Conservation (phyloP, 2,888 invertebrate species). For the Sarcophaga subvicina region DNA sequence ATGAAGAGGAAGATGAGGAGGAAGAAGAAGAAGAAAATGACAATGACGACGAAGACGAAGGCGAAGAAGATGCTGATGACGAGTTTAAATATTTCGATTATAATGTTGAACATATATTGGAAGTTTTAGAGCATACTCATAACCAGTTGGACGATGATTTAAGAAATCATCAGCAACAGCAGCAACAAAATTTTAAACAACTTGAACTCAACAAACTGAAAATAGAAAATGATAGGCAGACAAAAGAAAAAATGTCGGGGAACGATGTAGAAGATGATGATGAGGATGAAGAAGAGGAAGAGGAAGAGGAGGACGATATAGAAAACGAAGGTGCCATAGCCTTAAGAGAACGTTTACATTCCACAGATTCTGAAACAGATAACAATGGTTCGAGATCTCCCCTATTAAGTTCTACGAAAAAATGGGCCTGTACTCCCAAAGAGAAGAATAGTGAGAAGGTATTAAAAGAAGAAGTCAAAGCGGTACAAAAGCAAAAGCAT, state of each 20-base stretch:
- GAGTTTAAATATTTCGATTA: conserved; percentile 78
- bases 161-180: conserved; percentile 51
- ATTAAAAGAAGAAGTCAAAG: conserved; percentile 73
- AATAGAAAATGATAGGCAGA: conserved; percentile 13
- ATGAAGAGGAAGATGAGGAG: conserved; percentile 63
- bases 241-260: background rate
- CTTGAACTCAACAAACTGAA: conserved; percentile 50
- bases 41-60: conserved; percentile 67
- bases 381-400: conserved; percentile 89
- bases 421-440: conserved; percentile 63
- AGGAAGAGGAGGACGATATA: conserved; percentile 58
- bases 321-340: conserved; percentile 57
- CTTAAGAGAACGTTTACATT: conserved; percentile 75
- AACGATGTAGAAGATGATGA: conserved; percentile 31
- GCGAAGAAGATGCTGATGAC: conserved; percentile 62
- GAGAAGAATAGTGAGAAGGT: conserved; percentile 73
- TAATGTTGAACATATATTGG: conserved; percentile 77
- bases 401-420: conserved; percentile 83
- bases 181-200: conserved; percentile 36
- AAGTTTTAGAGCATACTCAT: conserved; percentile 76
- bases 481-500: conserved; percentile 68
- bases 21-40: conserved; percentile 18
- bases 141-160: conserved; percentile 74
- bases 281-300: conserved; percentile 58
- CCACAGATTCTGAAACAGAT: conserved; percentile 86